Evolutionary conservation across 2,113 vertebrate genomes (phyloP).

Genomic region (Tetrao urogallus): DNA sequence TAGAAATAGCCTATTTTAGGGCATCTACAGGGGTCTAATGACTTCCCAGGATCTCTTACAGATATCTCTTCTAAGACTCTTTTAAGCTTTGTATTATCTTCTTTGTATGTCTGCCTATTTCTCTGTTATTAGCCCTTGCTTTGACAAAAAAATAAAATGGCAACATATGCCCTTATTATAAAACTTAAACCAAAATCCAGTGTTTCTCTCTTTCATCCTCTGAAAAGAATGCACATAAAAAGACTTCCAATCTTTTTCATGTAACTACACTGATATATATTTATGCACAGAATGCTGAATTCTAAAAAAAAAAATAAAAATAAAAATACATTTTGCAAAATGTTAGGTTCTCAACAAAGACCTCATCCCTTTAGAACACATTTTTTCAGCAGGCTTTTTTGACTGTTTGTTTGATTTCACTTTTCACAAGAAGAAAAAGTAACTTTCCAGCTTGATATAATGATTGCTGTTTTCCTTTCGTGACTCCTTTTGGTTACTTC

Average conservation of each 20-base stretch:
- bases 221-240: neutral
- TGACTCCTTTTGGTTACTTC: neutral
- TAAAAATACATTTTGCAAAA: neutral
- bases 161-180: neutral
- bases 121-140: neutral
- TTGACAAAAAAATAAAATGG: neutral
- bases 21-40: neutral
- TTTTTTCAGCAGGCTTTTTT: neutral
- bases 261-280: neutral
- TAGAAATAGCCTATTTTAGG: neutral
- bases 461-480: neutral
- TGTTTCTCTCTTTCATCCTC: neutral
- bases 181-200: neutral
- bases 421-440: neutral
- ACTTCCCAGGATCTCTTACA: neutral
- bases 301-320: neutral
- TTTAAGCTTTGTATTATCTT: neutral
- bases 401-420: neutral
- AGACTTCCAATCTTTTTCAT: neutral
- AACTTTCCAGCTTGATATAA: neutral
- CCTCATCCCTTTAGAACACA: neutral
- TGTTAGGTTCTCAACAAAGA: neutral
- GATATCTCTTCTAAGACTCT: neutral
- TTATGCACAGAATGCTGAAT: neutral
- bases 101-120: neutral